Conservation (phyloP, 2,113 vertebrate genomes). For the Crocuta crocuta region DNA sequence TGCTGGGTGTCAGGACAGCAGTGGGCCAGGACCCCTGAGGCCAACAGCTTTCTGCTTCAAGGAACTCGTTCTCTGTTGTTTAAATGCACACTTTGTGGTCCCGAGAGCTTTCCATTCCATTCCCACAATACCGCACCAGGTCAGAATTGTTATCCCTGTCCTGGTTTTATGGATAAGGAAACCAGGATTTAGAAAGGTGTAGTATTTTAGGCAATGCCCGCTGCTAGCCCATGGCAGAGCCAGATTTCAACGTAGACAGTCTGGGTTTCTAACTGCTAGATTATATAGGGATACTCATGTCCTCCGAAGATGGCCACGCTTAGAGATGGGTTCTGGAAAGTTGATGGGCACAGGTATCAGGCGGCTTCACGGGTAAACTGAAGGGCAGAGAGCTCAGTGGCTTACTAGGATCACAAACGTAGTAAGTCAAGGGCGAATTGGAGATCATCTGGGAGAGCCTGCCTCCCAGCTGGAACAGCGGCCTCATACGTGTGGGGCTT, state of each 20-base stretch:
- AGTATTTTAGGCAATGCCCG: neutral
- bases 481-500: neutral
- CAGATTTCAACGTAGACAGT: neutral
- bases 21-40: no score
- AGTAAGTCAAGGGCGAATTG: neutral
- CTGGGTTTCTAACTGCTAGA: neutral
- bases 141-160: no score
- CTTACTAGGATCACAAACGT: neutral
- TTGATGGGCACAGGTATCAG: rapidly evolving
- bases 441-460: neutral
- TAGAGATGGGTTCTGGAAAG: neutral
- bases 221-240: neutral
- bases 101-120: neutral
- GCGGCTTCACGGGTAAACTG: neutral
- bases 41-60: neutral
- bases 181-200: neutral
- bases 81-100: neutral
- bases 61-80: neutral
- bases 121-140: no score
- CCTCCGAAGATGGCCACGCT: neutral
- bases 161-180: neutral
- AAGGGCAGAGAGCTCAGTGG: neutral
- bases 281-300: neutral
- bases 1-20: neutral
- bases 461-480: neutral